Evolutionary conservation across 2,113 vertebrate genomes (phyloP), one percentile per base, ranked within the genome.

Genomic region (Columba janthina): DNA sequence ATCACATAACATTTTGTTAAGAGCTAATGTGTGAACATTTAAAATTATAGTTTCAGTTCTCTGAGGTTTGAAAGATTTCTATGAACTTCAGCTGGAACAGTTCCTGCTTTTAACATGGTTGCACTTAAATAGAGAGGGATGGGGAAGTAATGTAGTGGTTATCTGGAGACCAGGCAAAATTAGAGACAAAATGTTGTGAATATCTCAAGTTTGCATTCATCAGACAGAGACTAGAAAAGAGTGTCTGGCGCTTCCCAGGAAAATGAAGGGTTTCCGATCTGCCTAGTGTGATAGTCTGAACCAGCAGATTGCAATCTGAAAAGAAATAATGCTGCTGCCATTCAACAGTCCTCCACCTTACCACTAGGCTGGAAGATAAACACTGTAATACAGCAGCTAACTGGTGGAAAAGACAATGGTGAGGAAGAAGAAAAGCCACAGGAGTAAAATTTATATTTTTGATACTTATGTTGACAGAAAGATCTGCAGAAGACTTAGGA

Each of bases 121-220:
- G 17, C 44, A 69, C n/a, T 50, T 80, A 88, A 22, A 32, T 8
- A 38, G 32, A 64, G 42, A 53, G 40, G 44, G 4, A 36, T 0
- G 0, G 3, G 8, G 12, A 83, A 56, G 36, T 53, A 79, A 24
- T 0, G 2, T 25, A 57, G 17, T 1, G 2, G 5, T 42, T 78
- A 36, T 28, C 22, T 84, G 31, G n/a, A 71, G 9, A 74, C 9
- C 3, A 40, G 56, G 26, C 1, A 83, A 72, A 67, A 86, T 44
- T 29, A 56, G 48, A 32, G 16, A 34, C 5, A 17, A 0, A 0
- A 6, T 20, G 22, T 42, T 2, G 3, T 67, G 17, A 72, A 21
- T 58, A 9, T 75, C 57, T 86, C 0, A 3, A 70, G 36, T 53
- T 26, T 78, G 11, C 24, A 36, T 71, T 78, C 61, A 31, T 75